Conservation (phyloP, 1,140 invertebrate species). For the Daktulosphaira vitifoliae region DNA sequence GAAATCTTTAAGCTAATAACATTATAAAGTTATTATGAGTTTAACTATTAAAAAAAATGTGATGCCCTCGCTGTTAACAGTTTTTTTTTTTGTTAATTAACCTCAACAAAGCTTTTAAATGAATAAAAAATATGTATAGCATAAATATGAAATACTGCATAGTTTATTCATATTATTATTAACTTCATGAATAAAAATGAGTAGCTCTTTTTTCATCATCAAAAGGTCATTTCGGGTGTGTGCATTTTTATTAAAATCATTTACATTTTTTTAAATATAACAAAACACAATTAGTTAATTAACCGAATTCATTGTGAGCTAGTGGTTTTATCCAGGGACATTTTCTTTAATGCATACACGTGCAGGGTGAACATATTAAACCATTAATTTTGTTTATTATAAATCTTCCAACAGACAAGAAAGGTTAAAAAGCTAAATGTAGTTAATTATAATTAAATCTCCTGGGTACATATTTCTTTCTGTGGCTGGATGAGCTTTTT, state of each 20-base stretch:
- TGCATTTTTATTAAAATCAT: slow-evolving; percentile 2
- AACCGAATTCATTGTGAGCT: slow-evolving; percentile 23
- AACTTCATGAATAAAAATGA: slow-evolving; percentile 31
- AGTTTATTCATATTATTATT: not conserved
- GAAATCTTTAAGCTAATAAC: too few relatives aligned
- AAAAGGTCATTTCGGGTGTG: slow-evolving; percentile 20
- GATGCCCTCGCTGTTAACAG: too few relatives aligned
- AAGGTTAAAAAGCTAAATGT: slow-evolving; percentile 28
- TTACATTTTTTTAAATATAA: not conserved
- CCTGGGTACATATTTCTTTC: not conserved
- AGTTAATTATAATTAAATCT: slow-evolving; percentile 30
- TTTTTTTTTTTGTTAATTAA: too few relatives aligned
- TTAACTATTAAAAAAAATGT: too few relatives aligned
- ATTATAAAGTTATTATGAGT: too few relatives aligned
- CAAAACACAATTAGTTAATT: slow-evolving; percentile 32
- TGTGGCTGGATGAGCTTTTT: slow-evolving; percentile 1
- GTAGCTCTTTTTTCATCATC: slow-evolving; percentile 21
- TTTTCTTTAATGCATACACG: slow-evolving; percentile 4
- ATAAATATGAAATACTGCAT: too few relatives aligned
- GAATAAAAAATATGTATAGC: too few relatives aligned
- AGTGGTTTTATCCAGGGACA: slow-evolving; percentile 9
- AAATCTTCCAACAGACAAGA: not conserved
- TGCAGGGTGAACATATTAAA: slow-evolving; percentile 10
- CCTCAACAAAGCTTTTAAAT: too few relatives aligned
- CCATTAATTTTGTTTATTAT: slow-evolving; percentile 31